Evolutionary conservation across 2,888 invertebrate genomes (phyloP), one percentile per base, ranked within the genome.

Genomic region (Tortrix viridana): DNA sequence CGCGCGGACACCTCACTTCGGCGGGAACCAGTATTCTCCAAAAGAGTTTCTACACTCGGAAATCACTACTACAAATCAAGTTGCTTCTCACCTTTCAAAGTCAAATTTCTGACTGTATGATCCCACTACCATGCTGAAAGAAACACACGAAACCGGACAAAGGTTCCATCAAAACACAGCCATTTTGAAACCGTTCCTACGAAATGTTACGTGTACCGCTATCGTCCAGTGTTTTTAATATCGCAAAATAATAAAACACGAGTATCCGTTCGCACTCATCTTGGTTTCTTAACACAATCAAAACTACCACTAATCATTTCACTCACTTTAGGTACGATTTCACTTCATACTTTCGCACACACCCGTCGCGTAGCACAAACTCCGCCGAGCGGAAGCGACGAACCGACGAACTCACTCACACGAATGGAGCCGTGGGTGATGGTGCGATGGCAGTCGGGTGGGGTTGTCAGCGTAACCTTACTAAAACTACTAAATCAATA

Each of bases 111-210:
- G 92, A 88, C 87, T 89, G 93, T 94, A 92, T 86, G 93, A 93
- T 92, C 91, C 93, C 92, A 94, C 93, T 94, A 93, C 93, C 94
- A 95, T 95, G 93, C 93, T 95, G 94, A 92, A 92, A 93, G 91
- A 93, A 93, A 93, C 84, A 85, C 79, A 89, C 86, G 93, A 94
- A 94, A 92, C 89, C 87, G 94, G 90, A 92, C 92, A 94, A 94
- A 94, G 93, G 91, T 92, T 93, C 93, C 93, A 93, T 94, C 94
- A 94, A 94, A 93, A 93, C 93, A 93, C 95, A 94, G 94, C 94
- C 95, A 95, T 95, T 94, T 95, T 95, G 95, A 92, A 93, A 92
- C 90, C 77, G 90, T 90, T 82, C 85, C 69, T 83, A 87, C 66
- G 76, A 85, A 90, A 89, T 89, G 91, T 90, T 92, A 90, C 89